Base-by-base conservation (phyloP, 2,113 vertebrate genomes). In the Stigmatopora argus region DNA sequence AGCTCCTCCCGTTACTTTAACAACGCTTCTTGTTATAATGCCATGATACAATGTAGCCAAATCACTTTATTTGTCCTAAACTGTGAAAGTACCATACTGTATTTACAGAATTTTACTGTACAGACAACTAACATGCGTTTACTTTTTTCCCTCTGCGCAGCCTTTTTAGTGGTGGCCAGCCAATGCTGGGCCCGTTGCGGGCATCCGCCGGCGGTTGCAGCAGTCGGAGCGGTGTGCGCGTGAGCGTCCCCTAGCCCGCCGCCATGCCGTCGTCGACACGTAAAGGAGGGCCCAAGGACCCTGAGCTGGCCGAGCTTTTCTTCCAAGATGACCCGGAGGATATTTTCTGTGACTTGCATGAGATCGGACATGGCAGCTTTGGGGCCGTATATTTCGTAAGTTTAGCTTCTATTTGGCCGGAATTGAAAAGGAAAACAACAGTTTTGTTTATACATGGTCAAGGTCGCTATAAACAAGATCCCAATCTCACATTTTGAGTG, bases 341-440 rank as follows among this genome's bases (percentile, higher is more conserved):
- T 9, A 86, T 93, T 67, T 92, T 93, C 83, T 90, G 89, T 60
- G 92, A 93, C 81, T 84, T 93, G 62, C 91, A 92, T 7, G 92
- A 93, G 82, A 93, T 93, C 71, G 92, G 92, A 60, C 92, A 93
- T 89, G 92, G 92, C 82, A 93, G 92, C 78, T 93, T 93, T 57
- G 92, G 92, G 58, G 92, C 92, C 1, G 92, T 93, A 62, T 93
- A 92, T 74, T 93, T 93, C 78, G 92, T 93, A 67, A 91, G 92
- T 88, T 4, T 14, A 15, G 3, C 46, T 17, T 46, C 14, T 31
- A 31, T 31, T 31, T 31, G 26, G 26, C 26, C 26, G 26, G 26
- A 31, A 31, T 31, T 31, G 26, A 31, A 31, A 31, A 31, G 26
- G 26, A 31, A 31, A 31, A 31, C 26, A 31, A 31, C 26, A 31